phyloP scores from a whole-genome alignment of 2,888 invertebrate genomes.

The Caenorhabditis virilis region DNA sequence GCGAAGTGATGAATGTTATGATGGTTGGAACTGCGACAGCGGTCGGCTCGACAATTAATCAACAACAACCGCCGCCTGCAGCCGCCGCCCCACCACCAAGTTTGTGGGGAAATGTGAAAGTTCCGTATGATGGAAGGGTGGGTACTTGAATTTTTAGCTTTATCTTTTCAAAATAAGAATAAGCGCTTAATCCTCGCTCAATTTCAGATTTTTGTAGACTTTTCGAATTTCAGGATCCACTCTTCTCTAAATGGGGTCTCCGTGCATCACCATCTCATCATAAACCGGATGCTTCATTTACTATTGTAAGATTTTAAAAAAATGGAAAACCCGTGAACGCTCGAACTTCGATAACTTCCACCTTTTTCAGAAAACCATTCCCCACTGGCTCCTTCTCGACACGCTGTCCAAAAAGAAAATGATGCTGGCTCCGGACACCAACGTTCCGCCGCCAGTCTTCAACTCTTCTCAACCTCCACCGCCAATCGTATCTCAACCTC shows the following conservation, averaged over 20 bases:
- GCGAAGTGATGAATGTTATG: conserved; percentile 43
- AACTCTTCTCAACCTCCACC: conserved; percentile 1
- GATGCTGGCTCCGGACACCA: conserved; percentile 44
- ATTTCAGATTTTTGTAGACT: too few species aligned
- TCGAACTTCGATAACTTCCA: background rate
- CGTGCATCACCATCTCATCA: conserved; percentile 47
- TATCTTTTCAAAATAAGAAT: too few species aligned
- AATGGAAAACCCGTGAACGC: too few species aligned
- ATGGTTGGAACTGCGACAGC: conserved; percentile 35
- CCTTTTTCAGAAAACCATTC: conserved; percentile 27
- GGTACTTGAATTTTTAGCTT: too few species aligned
- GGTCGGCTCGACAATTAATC: conserved; percentile 7
- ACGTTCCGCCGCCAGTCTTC: conserved; percentile 21
- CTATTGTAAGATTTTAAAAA: conserved; percentile 8
- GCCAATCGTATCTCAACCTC: background rate
- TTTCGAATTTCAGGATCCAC: conserved; percentile 44
- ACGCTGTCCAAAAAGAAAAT: conserved; percentile 51
- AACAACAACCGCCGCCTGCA: conserved; percentile 14
- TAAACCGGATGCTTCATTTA: conserved; percentile 5
- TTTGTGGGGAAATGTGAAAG: conserved; percentile 57
- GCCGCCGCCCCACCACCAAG: conserved; percentile 34
- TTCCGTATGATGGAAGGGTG: conserved; percentile 41
- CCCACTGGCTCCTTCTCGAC: conserved; percentile 47
- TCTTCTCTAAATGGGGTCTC: conserved; percentile 44
- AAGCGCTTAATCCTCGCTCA: too few species aligned